Evolutionary conservation across 2,797 vertebrate genomes (phyloP).

Genomic region (Amblyopsis hoosieri): DNA sequence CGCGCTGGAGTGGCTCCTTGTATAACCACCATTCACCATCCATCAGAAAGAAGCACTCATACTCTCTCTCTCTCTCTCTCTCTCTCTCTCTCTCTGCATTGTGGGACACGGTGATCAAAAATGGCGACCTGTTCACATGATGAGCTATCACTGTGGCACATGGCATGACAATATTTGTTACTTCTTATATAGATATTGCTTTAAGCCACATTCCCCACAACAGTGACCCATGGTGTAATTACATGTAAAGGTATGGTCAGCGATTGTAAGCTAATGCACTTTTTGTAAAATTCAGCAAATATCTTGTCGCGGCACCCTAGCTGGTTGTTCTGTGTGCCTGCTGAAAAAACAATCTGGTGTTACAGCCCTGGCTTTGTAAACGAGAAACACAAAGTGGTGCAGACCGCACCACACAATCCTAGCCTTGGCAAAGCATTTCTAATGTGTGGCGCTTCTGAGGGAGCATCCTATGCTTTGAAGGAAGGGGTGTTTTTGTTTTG

Average conservation of each 20-base stretch:
- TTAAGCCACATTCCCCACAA: constrained; percentile 21
- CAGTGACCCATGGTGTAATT: constrained; percentile 10
- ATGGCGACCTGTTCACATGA: constrained; percentile 48
- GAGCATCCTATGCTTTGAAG: too few species aligned
- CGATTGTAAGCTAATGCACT: too few species aligned
- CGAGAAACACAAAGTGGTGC: too few species aligned
- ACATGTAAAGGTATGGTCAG: constrained; percentile 14
- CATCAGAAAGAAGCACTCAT: constrained; percentile 74
- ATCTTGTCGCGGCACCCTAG: too few species aligned
- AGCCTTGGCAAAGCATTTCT: too few species aligned
- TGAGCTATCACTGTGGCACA: constrained; percentile 42
- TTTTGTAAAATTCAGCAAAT: too few species aligned
- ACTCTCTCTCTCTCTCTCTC: constrained; percentile 22
- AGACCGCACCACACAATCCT: too few species aligned
- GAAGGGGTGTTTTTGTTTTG: too few species aligned
- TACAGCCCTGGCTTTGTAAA: too few species aligned
- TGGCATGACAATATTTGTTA: constrained; percentile 39
- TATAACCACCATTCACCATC: constrained; percentile 81
- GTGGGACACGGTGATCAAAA: constrained; percentile 68
- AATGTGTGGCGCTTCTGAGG: too few species aligned
- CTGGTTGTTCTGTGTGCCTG: too few species aligned
- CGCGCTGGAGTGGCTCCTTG: constrained; percentile 76
- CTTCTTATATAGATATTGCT: constrained; percentile 24
- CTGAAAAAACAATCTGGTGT: too few species aligned
- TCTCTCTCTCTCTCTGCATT: constrained; percentile 1